A percentile compares a stretch with the other conserved stretches of the same genome.
phyloP scores from a whole-genome alignment of 2,797 vertebrate genomes.

The Sebastes miniatus region DNA sequence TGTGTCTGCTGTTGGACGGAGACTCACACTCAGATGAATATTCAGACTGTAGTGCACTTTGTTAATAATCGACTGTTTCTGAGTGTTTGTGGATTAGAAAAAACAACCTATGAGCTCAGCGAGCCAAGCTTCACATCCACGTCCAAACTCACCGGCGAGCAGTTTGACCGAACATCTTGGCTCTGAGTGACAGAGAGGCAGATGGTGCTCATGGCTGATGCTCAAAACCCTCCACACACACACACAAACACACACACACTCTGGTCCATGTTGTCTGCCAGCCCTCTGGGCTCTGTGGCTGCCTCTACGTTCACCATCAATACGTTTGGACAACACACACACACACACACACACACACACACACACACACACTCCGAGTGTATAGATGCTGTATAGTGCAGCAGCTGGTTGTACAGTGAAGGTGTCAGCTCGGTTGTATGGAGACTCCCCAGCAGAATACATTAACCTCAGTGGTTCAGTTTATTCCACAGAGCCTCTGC shows the following conservation, averaged over 20 bases:
- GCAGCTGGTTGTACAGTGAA: slow-evolving; percentile 86
- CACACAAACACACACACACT: slow-evolving; percentile 66
- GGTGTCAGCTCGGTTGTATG: slow-evolving; percentile 90
- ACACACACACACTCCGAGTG: slow-evolving; percentile 16
- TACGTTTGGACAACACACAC: slow-evolving; percentile 46
- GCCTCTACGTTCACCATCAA: slow-evolving; percentile 73
- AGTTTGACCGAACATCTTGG: slow-evolving; percentile 81
- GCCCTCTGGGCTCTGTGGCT: slow-evolving; percentile 88
- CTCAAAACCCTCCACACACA: slow-evolving; percentile 71
- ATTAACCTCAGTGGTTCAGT: slow-evolving; percentile 85
- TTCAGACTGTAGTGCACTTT: not conserved
- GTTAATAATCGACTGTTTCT: not conserved
- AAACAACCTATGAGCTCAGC: not conserved
- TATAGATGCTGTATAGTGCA: slow-evolving; percentile 81
- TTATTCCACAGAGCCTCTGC: slow-evolving; percentile 12
- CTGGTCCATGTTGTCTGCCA: slow-evolving; percentile 76
- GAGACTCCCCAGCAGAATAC: slow-evolving; percentile 86
- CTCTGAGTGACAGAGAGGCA: slow-evolving; percentile 88
- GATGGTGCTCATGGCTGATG: slow-evolving; percentile 92
- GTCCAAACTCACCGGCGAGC: slow-evolving; percentile 20
- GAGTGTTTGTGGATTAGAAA: not conserved
- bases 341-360: not conserved
- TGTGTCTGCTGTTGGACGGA: not conserved
- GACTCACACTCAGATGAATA: not conserved
- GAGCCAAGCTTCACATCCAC: slow-evolving; percentile 26